Evolutionary conservation across 2,113 vertebrate genomes (phyloP).

Genomic region (Dasypus novemcinctus): DNA sequence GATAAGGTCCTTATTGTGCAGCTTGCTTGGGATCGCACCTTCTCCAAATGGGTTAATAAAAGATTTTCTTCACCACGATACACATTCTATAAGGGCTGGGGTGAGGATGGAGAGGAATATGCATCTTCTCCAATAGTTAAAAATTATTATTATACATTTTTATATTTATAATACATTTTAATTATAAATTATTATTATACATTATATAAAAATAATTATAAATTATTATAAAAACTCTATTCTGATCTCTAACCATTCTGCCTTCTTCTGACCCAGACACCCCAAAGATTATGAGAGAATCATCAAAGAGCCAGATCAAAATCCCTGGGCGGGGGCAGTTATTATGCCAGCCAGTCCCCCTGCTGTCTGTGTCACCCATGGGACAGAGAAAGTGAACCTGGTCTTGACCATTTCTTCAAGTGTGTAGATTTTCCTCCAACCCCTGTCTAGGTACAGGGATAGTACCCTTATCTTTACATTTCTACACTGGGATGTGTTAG

Average conservation of each 20-base stretch:
- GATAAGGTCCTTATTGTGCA: neutral
- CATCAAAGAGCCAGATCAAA: neutral
- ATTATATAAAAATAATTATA: neutral
- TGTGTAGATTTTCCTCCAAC: neutral
- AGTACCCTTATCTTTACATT: neutral
- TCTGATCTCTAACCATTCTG: neutral
- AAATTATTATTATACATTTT: too few relatives aligned
- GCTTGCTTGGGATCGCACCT: neutral
- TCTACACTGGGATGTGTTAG: neutral
- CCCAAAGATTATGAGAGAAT: neutral
- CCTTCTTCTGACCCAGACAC: neutral
- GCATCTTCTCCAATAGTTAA: neutral
- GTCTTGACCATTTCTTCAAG: neutral
- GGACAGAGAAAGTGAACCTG: neutral
- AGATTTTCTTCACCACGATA: neutral
- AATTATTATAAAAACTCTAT: neutral
- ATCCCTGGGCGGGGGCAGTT: neutral
- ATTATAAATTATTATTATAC: too few relatives aligned
- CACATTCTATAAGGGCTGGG: neutral
- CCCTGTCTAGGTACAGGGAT: neutral
- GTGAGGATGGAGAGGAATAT: neutral
- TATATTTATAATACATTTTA: too few relatives aligned
- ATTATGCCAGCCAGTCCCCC: neutral
- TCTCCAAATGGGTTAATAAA: neutral
- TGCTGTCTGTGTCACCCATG: neutral